Evolutionary conservation across 2,797 vertebrate species (phyloP).

Genomic region (Anas acuta): DNA sequence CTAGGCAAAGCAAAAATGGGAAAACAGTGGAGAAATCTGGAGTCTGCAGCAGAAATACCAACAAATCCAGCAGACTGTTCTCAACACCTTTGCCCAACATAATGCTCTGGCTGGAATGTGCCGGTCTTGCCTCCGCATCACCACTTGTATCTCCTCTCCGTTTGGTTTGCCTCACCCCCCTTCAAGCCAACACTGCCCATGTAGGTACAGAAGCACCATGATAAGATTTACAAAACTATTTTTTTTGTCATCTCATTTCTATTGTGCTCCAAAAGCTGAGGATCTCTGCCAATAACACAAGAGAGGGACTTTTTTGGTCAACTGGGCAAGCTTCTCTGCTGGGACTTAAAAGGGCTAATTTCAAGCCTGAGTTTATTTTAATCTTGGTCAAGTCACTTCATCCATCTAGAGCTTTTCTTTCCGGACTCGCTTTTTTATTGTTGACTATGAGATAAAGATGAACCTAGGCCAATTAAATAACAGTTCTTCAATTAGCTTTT

Average conservation of each 20-base stretch:
- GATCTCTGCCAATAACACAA: background rate
- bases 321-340: background rate
- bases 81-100: background rate
- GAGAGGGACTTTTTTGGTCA: background rate
- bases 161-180: background rate
- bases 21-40: background rate
- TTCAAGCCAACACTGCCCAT: background rate
- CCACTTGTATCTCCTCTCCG: background rate
- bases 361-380: constrained; percentile 16
- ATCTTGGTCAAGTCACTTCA: constrained; percentile 23
- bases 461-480: constrained; percentile 45
- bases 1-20: background rate
- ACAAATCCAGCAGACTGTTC: background rate
- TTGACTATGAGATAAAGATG: constrained; percentile 40
- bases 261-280: background rate
- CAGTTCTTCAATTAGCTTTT: constrained; percentile 51
- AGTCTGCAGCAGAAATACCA: background rate
- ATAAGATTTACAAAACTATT: background rate
- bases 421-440: background rate
- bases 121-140: background rate
- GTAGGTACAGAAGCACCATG: background rate
- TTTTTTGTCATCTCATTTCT: background rate
- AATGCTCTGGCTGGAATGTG: background rate
- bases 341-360: background rate
- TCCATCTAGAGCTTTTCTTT: constrained; percentile 25